Evolutionary conservation across 2,797 vertebrate species (phyloP), one percentile per base, ranked within the genome.

Genomic region (Myiotriccus ornatus): DNA sequence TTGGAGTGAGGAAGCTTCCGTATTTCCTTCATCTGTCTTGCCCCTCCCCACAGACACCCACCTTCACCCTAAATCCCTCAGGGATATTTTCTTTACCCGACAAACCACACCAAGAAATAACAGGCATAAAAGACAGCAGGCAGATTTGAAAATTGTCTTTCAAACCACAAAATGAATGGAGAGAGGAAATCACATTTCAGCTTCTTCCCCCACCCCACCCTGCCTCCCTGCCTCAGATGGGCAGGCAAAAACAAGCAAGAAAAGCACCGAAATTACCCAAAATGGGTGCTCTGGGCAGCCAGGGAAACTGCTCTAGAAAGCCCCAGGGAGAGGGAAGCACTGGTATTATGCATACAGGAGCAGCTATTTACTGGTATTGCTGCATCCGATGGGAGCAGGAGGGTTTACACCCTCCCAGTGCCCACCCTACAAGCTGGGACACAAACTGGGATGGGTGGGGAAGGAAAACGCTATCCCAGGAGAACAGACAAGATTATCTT

Each of bases 141-240:
- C 25, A 71, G 91, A 64, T 84, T 68, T 86, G 83, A 68, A 91
- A 94, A 86, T 30, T 57, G 28, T 73, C 82, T 71, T 93, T 64
- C 69, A 89, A 94, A 86, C 85, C 92, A 77, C 90, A 86, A 73
- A 90, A 82, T 74, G 64, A 93, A 90, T 9, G 28, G 47, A 86
- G 73, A 91, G 56, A 91, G 88, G 87, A 94, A 95, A 81, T 83
- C 49, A 12, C 85, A 75, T 85, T 60, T 80, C 83, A 78, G 60
- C 50, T 74, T 62, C 65, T 90, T 70, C 15, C 44, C 23, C 10
- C 6, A n/a, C 50, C 27, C 35, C 9, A 12, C 22, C 41, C 43
- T 16, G 32, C 41, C 41, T 60, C 47, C 46, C 9, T 37, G 23
- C 7, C 34, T 59, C 1, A 1, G 24, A 0, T 34, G 22, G 76